Conservation (phyloP, 2,113 vertebrate genomes). For the Phylloscopus whistleri region DNA sequence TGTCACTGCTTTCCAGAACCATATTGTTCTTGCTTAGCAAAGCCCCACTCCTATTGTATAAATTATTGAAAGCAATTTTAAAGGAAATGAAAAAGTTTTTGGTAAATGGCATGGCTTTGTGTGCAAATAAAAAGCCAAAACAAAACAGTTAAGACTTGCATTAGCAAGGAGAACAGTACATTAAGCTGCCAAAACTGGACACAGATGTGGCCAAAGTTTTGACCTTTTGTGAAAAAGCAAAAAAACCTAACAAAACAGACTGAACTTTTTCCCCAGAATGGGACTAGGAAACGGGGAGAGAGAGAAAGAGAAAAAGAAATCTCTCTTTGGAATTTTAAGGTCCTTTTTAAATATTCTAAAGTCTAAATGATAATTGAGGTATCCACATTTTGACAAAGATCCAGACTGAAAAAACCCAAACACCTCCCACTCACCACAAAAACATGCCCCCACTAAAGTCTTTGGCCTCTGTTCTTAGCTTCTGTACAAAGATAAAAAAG, state of each 20-base stretch:
- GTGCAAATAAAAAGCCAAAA: background rate
- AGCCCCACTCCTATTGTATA: background rate
- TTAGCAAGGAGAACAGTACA: background rate
- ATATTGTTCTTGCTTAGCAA: background rate
- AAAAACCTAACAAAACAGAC: background rate
- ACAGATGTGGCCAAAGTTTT: background rate
- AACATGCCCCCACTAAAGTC: background rate
- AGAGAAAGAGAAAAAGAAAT: background rate
- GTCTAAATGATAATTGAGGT: background rate
- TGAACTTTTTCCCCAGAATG: background rate
- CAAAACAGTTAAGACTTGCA: background rate
- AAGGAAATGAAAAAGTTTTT: background rate
- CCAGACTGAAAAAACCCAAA: background rate
- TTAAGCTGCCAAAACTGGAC: background rate
- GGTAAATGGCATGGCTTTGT: background rate
- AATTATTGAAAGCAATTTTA: conserved; percentile 9
- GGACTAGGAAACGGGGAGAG: background rate
- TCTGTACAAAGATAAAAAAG: background rate
- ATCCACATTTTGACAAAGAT: background rate
- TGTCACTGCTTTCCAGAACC: background rate
- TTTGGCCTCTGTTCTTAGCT: background rate
- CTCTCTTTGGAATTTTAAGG: background rate
- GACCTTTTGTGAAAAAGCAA: background rate
- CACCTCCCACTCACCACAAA: background rate
- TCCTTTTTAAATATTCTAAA: background rate